phyloP scores from a whole-genome alignment of 2,113 vertebrate genomes.

The Pangasianodon hypophthalmus region DNA sequence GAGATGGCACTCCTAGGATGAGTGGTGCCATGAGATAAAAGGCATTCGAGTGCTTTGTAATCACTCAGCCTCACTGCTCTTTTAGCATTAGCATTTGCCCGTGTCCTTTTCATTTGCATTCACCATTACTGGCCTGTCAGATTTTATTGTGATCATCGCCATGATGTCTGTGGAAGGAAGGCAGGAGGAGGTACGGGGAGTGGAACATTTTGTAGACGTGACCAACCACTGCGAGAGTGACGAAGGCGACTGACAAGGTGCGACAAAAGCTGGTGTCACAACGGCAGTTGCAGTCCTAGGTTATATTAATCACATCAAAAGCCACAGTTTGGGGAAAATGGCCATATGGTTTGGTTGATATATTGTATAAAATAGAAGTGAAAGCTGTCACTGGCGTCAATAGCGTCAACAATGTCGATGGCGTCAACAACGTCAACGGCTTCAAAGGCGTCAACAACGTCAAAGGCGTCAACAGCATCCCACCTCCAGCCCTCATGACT shows the following conservation, averaged over 20 bases:
- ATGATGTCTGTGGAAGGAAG: constrained; percentile 41
- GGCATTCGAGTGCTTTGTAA: constrained; percentile 66
- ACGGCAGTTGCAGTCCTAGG: constrained; percentile 60
- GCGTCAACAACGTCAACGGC: neutral
- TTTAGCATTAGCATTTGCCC: constrained; percentile 67
- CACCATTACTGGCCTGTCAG: constrained; percentile 72
- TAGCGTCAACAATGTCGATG: neutral
- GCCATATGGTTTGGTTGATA: constrained; percentile 51
- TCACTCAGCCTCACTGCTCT: constrained; percentile 69
- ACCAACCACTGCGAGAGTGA: constrained; percentile 48
- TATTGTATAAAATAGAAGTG: constrained; percentile 43
- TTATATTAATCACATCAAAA: constrained; percentile 70
- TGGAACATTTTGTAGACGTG: neutral
- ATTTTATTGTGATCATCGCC: constrained; percentile 61
- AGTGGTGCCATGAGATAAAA: constrained; percentile 61
- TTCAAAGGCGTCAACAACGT: neutral
- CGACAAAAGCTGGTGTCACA: constrained; percentile 71
- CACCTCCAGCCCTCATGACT: neutral
- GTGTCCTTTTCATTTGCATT: constrained; percentile 70
- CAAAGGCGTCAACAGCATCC: neutral
- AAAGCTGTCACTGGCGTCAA: constrained; percentile 45
- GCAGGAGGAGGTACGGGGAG: neutral
- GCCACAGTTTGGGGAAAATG: constrained; percentile 31
- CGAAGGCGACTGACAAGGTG: constrained; percentile 62
- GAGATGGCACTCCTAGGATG: constrained; percentile 56